Percentiles rank a stretch among this genome's conserved stretches.
These are phyloP conservation scores for Argya squamiceps DNA, from an alignment of 2,797 vertebrate species.

Conservation along the genomic window DNA sequence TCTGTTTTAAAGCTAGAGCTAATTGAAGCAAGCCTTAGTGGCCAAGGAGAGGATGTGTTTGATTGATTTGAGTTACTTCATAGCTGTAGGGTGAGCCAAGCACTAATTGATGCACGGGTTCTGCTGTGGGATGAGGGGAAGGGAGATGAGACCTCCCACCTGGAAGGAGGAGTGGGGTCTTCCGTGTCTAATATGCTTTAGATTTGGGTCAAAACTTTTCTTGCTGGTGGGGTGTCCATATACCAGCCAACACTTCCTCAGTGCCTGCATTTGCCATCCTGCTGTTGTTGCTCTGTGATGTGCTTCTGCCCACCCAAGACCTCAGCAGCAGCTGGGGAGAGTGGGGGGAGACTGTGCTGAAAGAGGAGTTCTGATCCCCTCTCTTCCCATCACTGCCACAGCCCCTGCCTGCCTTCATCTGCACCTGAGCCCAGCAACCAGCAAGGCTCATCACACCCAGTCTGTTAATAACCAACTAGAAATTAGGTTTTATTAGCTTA, in stretches of 20 bases:
- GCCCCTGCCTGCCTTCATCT: neutral
- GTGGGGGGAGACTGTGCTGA: neutral
- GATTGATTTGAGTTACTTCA: neutral
- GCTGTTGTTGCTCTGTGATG: accelerated
- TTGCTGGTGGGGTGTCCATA: neutral
- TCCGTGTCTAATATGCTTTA: neutral
- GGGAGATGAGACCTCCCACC: neutral
- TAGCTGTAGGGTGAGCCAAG: neutral
- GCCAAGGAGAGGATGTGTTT: neutral
- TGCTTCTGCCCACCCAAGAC: neutral
- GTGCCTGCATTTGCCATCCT: neutral
- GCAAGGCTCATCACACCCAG: neutral
- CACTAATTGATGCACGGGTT: accelerated
- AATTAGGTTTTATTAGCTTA: conserved; percentile 14
- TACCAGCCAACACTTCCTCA: neutral
- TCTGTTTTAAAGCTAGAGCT: neutral
- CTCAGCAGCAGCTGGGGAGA: accelerated
- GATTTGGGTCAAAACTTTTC: neutral
- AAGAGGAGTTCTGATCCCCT: neutral
- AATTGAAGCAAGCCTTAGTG: neutral
- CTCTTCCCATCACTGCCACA: neutral
- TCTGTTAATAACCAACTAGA: neutral
- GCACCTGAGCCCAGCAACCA: neutral
- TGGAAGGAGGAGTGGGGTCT: neutral
- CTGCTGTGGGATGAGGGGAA: neutral